These are phyloP conservation scores for Hystrix brachyura DNA, from an alignment of 2,113 vertebrate species.

Conservation along the genomic window DNA sequence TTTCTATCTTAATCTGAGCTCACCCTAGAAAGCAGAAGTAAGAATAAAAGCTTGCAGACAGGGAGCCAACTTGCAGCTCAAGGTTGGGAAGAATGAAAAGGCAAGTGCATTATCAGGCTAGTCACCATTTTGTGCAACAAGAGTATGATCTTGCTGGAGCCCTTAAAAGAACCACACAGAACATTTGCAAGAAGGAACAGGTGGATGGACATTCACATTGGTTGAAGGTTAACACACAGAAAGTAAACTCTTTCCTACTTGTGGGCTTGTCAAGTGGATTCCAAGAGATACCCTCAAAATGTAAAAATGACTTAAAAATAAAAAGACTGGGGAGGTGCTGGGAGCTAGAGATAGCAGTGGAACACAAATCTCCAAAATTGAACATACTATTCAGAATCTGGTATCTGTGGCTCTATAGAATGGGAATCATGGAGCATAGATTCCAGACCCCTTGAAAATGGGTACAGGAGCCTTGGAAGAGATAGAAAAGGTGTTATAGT, in stretches of 20 bases:
- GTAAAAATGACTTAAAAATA: not conserved
- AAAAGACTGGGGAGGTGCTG: not conserved
- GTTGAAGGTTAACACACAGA: not conserved
- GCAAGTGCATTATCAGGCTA: not conserved
- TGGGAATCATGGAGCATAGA: not conserved
- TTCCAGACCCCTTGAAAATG: not conserved
- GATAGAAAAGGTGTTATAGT: not conserved
- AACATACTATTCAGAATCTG: not conserved
- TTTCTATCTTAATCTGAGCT: not conserved
- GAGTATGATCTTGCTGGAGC: not conserved
- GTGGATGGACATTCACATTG: not conserved
- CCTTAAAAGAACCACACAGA: not conserved
- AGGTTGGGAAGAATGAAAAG: not conserved
- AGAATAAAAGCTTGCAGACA: not conserved
- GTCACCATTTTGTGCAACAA: not conserved
- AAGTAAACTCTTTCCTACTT: not conserved
- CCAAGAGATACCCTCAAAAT: not conserved
- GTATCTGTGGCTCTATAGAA: not conserved
- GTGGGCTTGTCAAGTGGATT: not conserved
- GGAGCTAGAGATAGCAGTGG: not conserved
- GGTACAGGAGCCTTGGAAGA: not conserved
- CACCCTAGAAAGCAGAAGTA: not conserved
- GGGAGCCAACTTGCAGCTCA: not conserved
- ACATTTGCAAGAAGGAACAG: not conserved
- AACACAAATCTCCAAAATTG: slow-evolving; percentile 36